Evolutionary conservation across 2,888 invertebrate genomes (phyloP), one percentile per base, ranked within the genome.

Genomic region (Pollenia labialis): DNA sequence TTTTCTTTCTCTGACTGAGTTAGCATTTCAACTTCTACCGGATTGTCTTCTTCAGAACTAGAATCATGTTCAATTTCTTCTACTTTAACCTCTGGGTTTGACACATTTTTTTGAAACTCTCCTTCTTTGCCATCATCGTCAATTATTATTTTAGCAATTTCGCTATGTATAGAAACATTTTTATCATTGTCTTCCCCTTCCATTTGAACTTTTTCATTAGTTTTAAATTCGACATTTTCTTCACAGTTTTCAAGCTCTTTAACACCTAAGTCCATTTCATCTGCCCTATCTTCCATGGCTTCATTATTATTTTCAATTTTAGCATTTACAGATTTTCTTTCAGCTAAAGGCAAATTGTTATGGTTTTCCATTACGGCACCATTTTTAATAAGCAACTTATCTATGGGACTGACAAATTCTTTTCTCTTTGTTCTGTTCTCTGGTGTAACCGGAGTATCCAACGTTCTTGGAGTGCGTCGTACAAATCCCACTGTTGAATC

Each of bases 401-500:
- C 92, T 46, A 93, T 93, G 3, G 93, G 92, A 88, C 93, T 93
- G 58, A 91, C 89, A 85, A 90, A 91, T n/a, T 69, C 88, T 74
- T 89, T 89, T 50, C 87, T 79, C 18, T 52, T 86, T 81, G 54
- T 44, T 62, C 58, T 75, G 48, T 14, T 75, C 6, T 85, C 81
- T 18, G 88, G 88, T 2, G 89, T 80, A 16, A 50, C 68, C 10
- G 42, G 76, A 14, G 66, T 50, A 68, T 66, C n/a, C 23, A 18
- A 82, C 72, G 42, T 40, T 80, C 62, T 77, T 11, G 85, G 76
- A 14, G 87, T 84, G 3, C 87, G 88, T 16, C 89, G 84, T 54
- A 89, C 85, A 77, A 85, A 89, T 2, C 88, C 88, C 11, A 85
- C 74, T 44, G 74, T 79, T 58, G 82, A 72, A 1, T 85, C 71